These are phyloP conservation scores for Xestia c-nigrum DNA, from an alignment of 2,888 invertebrate species.

Conservation along the genomic window DNA sequence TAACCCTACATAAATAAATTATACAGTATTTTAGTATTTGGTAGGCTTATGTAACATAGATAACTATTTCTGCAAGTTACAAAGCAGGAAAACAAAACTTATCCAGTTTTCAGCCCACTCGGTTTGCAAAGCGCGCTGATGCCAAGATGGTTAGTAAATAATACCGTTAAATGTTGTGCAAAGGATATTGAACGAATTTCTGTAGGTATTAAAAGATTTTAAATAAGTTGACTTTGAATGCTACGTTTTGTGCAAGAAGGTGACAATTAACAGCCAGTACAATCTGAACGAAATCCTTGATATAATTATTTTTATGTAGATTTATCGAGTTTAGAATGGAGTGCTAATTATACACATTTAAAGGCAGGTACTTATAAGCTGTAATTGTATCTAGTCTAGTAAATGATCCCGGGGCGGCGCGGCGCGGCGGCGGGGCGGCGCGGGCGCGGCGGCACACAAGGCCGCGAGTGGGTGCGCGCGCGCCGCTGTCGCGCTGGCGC, in stretches of 20 bases:
- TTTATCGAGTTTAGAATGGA: constrained; percentile 67
- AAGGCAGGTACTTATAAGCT: constrained; percentile 69
- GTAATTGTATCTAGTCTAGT: constrained; percentile 84
- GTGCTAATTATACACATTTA: constrained; percentile 75
- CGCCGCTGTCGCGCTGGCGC: constrained; percentile 71
- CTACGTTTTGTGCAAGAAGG: constrained; percentile 16
- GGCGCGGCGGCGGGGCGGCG: constrained; percentile 67
- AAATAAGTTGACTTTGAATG: constrained; percentile 13
- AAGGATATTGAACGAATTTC: constrained; percentile 3
- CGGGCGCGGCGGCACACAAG: constrained; percentile 76
- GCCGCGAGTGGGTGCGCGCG: constrained; percentile 79
- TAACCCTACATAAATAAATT: constrained; percentile 6
- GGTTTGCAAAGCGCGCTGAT: constrained; percentile 23
- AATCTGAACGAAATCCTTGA: constrained; percentile 65
- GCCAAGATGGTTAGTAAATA: constrained; percentile 27
- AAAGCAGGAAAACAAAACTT: constrained; percentile 58
- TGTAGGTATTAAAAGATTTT: neutral
- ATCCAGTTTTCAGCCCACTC: constrained; percentile 57
- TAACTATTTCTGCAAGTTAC: constrained; percentile 33
- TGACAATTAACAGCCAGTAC: constrained; percentile 44
- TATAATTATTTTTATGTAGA: constrained; percentile 68
- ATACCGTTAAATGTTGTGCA: constrained; percentile 21
- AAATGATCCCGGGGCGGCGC: constrained; percentile 83
- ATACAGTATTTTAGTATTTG: constrained; percentile 15
- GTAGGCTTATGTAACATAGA: constrained; percentile 33